A percentile compares a stretch with the other conserved stretches of the same genome.
phyloP scores from a whole-genome alignment of 1,140 invertebrate genomes.

The Orius laevigatus region DNA sequence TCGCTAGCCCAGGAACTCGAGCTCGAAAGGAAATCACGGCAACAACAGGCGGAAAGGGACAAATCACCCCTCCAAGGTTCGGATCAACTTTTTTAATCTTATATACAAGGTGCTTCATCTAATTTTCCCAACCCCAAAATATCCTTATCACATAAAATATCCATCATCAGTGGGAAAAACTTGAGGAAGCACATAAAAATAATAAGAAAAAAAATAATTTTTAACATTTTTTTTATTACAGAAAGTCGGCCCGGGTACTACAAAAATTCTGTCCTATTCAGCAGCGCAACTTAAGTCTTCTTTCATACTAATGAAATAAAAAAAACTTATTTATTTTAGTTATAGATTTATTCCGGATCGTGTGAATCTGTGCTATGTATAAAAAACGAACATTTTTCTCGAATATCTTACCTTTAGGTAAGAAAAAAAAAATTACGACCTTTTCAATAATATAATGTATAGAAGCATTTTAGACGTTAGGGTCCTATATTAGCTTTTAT shows the following conservation, averaged over 20 bases:
- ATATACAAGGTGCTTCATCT: too few relatives aligned
- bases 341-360: not conserved
- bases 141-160: conserved; percentile 14
- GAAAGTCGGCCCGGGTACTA: conserved; percentile 52
- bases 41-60: conserved; percentile 55
- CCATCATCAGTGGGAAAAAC: conserved; percentile 29
- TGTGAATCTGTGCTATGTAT: not conserved
- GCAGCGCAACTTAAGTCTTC: conserved; percentile 52
- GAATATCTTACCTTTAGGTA: conserved; percentile 3
- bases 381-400: conserved; percentile 3
- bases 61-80: conserved; percentile 67
- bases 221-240: conserved; percentile 26
- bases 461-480: too few relatives aligned
- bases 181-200: conserved; percentile 5
- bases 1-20: conserved; percentile 68
- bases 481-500: too few relatives aligned
- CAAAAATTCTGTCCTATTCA: conserved; percentile 72
- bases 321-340: conserved; percentile 6
- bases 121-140: too few relatives aligned
- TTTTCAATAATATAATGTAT: conserved; percentile 4
- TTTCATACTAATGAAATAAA: conserved; percentile 9
- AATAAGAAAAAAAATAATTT: conserved; percentile 16
- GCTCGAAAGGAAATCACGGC: conserved; percentile 64
- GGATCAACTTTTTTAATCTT: conserved; percentile 20
- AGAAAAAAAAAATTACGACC: conserved; percentile 12